These are phyloP conservation scores for Cherax destructor DNA, from an alignment of 1,140 invertebrate genomes.

Conservation along the genomic window DNA sequence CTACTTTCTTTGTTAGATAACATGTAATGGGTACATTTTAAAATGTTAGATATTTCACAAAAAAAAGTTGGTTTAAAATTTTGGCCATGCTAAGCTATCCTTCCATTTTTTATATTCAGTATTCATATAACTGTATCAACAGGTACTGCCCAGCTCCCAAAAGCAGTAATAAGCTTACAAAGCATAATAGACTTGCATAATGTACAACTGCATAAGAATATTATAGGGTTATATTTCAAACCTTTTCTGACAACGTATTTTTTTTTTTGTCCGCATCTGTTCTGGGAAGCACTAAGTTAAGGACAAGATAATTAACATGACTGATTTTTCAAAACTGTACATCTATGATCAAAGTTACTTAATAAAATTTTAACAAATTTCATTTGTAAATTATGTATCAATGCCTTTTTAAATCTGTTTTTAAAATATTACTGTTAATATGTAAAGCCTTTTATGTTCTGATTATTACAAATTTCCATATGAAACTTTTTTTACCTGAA, in stretches of 20 bases:
- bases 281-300: constrained; percentile 13
- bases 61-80: constrained; percentile 52
- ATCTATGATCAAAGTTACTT: background rate
- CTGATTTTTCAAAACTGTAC: background rate
- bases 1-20: constrained; percentile 56
- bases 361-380: background rate
- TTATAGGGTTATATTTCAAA: constrained; percentile 31
- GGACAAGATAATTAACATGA: background rate
- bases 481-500: background rate
- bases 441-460: background rate
- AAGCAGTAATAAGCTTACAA: constrained; percentile 51
- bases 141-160: constrained; percentile 43
- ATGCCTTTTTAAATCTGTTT: background rate
- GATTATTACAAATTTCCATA: background rate
- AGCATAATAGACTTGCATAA: constrained; percentile 56
- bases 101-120: constrained; percentile 52
- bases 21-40: constrained; percentile 47
- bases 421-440: background rate
- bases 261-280: background rate
- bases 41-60: constrained; percentile 52
- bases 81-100: constrained; percentile 41
- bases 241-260: background rate
- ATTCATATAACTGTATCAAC: constrained; percentile 35
- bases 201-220: constrained; percentile 59
- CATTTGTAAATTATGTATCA: background rate